phyloP scores from a whole-genome alignment of 2,797 vertebrate genomes.

The Aulostomus chinensis region DNA sequence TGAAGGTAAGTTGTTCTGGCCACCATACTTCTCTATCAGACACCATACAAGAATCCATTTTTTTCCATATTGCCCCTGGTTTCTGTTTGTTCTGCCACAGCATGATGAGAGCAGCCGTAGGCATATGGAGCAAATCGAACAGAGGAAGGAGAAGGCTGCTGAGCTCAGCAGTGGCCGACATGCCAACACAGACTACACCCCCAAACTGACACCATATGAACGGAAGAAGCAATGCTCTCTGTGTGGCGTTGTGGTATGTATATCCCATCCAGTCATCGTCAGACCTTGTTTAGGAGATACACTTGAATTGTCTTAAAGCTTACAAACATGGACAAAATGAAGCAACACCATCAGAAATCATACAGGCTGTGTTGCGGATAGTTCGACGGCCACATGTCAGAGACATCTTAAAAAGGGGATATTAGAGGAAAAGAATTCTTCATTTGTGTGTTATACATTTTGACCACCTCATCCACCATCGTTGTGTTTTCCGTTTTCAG shows the following conservation, averaged over 20 bases:
- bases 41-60: background rate
- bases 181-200: conserved; percentile 94
- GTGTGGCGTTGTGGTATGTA: conserved; percentile 88
- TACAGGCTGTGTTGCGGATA: too few relatives aligned
- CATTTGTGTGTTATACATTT: too few relatives aligned
- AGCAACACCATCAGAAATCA: too few relatives aligned
- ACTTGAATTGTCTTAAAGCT: too few relatives aligned
- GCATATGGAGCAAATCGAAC: conserved; percentile 99
- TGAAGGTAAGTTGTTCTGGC: conserved; percentile 82
- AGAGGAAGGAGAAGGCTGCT: conserved; percentile 97
- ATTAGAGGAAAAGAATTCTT: too few relatives aligned
- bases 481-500: too few relatives aligned
- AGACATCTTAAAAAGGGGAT: too few relatives aligned
- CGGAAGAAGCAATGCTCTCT: conserved; percentile 96
- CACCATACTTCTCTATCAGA: conserved; percentile 1
- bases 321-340: too few relatives aligned
- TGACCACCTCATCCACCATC: too few relatives aligned
- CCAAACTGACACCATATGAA: conserved; percentile 96
- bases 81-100: conserved; percentile 65
- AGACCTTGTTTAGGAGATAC: too few relatives aligned
- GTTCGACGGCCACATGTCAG: too few relatives aligned
- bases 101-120: conserved; percentile 97
- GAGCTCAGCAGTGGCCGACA: conserved; percentile 97
- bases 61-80: conserved; percentile 12
- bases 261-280: background rate